phyloP scores from a whole-genome alignment of 2,888 invertebrate genomes.

The Agrochola circellaris region DNA sequence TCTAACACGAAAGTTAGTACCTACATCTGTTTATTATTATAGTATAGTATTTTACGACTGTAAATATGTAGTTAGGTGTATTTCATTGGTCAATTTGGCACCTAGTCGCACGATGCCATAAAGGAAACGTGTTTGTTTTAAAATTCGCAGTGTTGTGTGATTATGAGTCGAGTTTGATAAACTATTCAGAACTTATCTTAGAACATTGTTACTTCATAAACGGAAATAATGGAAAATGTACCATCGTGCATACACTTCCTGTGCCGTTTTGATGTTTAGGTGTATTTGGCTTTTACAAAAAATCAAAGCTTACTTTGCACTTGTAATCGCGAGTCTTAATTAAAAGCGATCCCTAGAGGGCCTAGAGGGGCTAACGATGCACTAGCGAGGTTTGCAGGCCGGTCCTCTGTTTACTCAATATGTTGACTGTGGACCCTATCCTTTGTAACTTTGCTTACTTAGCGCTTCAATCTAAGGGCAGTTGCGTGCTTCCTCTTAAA shows the following conservation, averaged over 20 bases:
- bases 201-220: background rate
- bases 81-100: constrained; percentile 57
- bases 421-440: constrained; percentile 37
- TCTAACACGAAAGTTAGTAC: constrained; percentile 3
- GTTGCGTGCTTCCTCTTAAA: constrained; percentile 34
- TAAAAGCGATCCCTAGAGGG: constrained; percentile 16
- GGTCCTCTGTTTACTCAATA: constrained; percentile 17
- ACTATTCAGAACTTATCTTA: constrained; percentile 30
- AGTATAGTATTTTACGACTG: constrained; percentile 26
- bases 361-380: constrained; percentile 12
- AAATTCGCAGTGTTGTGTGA: constrained; percentile 19
- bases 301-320: background rate
- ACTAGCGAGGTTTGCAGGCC: constrained; percentile 3
- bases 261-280: background rate
- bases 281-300: background rate
- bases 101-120: constrained; percentile 38
- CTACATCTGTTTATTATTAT: constrained; percentile 12
- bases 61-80: constrained; percentile 29
- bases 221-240: background rate
- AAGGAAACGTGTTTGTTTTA: constrained; percentile 31
- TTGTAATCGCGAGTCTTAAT: constrained; percentile 17
- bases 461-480: constrained; percentile 33
- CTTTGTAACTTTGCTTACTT: constrained; percentile 29
- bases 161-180: constrained; percentile 10
- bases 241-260: background rate